These are phyloP conservation scores for Epinotia nisella DNA, from an alignment of 2,888 invertebrate genomes.

Conservation along the genomic window DNA sequence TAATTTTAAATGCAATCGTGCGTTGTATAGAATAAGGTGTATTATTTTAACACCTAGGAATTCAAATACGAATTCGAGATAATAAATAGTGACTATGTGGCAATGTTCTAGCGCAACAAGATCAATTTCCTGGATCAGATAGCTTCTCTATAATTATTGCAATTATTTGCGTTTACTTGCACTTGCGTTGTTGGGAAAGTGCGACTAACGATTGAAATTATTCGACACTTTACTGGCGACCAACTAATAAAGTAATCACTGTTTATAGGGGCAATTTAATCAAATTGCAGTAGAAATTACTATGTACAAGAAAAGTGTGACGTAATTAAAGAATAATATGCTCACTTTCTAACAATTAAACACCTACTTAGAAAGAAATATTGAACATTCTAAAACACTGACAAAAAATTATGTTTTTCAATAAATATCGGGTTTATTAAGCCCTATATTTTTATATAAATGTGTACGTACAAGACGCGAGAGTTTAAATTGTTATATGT, in stretches of 20 bases:
- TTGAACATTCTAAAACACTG: too few relatives aligned
- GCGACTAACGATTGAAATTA: constrained; percentile 22
- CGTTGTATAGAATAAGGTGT: neutral
- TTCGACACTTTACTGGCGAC: constrained; percentile 4
- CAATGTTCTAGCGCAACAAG: constrained; percentile 39
- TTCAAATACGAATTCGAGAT: neutral
- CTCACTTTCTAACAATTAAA: too few relatives aligned
- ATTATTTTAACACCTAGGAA: neutral
- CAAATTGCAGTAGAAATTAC: neutral
- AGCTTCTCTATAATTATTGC: constrained; percentile 44
- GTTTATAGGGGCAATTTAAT: neutral
- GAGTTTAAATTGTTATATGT: too few relatives aligned
- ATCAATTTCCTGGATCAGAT: constrained; percentile 45
- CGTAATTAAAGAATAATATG: neutral
- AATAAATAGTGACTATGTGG: constrained; percentile 12
- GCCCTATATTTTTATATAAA: too few relatives aligned
- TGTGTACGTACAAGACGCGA: too few relatives aligned
- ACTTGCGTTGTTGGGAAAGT: constrained; percentile 20
- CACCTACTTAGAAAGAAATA: too few relatives aligned
- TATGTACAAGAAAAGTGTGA: neutral
- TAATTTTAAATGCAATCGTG: neutral
- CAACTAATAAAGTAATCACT: neutral
- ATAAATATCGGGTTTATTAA: too few relatives aligned
- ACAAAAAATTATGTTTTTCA: too few relatives aligned
- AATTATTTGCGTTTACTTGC: constrained; percentile 43